Percentiles rank a stretch among this genome's conserved stretches.
Conservation (phyloP, 2,797 vertebrate species). For the Coccyzus lansbergi region DNA sequence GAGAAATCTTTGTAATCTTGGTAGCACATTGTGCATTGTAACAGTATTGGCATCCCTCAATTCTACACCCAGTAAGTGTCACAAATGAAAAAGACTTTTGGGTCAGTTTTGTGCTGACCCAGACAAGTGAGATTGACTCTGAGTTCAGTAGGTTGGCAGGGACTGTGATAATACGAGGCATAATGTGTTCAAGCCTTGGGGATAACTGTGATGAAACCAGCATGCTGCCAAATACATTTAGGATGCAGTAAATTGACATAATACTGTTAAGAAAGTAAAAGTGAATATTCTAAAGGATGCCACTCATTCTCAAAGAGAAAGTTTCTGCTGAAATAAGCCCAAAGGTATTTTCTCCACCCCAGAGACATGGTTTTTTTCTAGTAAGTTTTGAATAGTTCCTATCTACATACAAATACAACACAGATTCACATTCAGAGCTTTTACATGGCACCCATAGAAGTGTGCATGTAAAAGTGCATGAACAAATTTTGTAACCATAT, state of each 20-base stretch:
- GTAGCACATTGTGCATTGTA: neutral
- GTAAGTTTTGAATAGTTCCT: neutral
- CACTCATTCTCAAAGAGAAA: neutral
- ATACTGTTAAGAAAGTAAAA: neutral
- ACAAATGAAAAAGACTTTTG: neutral
- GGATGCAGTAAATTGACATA: neutral
- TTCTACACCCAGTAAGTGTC: neutral
- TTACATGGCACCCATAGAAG: neutral
- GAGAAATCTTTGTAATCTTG: neutral
- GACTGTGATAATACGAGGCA: neutral
- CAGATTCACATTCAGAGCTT: slow-evolving; percentile 12
- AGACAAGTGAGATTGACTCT: neutral
- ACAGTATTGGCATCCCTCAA: neutral
- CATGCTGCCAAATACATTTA: neutral
- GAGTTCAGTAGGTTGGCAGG: neutral
- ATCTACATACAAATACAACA: neutral
- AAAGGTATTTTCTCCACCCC: neutral
- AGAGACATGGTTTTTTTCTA: neutral
- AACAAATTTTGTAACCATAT: neutral
- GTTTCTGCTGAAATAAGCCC: neutral
- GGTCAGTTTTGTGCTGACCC: neutral
- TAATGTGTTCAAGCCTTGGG: neutral
- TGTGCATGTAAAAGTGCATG: neutral
- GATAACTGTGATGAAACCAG: neutral
- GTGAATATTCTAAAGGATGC: neutral